Conservation (phyloP, 2,888 invertebrate species). For the Scelioninae gen. 1 region DNA sequence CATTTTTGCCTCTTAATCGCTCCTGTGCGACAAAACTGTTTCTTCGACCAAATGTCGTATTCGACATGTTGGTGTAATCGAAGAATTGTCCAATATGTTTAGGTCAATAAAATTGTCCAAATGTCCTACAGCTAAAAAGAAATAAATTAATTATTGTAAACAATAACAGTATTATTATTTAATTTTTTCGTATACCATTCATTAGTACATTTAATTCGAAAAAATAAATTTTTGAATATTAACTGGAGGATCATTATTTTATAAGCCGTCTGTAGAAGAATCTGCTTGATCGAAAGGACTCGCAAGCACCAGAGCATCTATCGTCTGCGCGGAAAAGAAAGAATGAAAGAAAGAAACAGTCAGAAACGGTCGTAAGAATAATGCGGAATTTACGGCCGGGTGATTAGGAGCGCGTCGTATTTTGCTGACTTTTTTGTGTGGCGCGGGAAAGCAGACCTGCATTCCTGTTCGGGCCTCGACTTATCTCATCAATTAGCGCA, state of each 20-base stretch:
- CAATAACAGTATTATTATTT: too few relatives aligned
- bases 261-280: constrained; percentile 40
- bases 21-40: too few relatives aligned
- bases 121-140: too few relatives aligned
- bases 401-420: constrained; percentile 64
- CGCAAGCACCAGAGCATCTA: constrained; percentile 23
- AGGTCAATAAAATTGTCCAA: too few relatives aligned
- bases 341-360: constrained; percentile 53
- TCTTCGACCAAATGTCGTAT: too few relatives aligned
- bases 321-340: constrained; percentile 43
- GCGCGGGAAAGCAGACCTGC: constrained; percentile 64
- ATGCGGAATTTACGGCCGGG: constrained; percentile 67
- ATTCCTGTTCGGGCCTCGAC: constrained; percentile 54
- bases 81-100: too few relatives aligned
- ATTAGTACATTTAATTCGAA: too few relatives aligned
- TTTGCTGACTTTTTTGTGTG: constrained; percentile 60
- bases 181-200: too few relatives aligned
- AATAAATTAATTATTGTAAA: too few relatives aligned
- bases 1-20: too few relatives aligned
- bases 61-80: too few relatives aligned
- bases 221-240: too few relatives aligned
- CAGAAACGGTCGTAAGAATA: constrained; percentile 68
- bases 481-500: constrained; percentile 64
- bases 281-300: constrained; percentile 44
- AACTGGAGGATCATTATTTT: constrained; percentile 28